Percentiles rank a stretch among this genome's conserved stretches.
Evolutionary conservation across 2,113 vertebrate genomes (phyloP).

Genomic region (Trachemys scripta): DNA sequence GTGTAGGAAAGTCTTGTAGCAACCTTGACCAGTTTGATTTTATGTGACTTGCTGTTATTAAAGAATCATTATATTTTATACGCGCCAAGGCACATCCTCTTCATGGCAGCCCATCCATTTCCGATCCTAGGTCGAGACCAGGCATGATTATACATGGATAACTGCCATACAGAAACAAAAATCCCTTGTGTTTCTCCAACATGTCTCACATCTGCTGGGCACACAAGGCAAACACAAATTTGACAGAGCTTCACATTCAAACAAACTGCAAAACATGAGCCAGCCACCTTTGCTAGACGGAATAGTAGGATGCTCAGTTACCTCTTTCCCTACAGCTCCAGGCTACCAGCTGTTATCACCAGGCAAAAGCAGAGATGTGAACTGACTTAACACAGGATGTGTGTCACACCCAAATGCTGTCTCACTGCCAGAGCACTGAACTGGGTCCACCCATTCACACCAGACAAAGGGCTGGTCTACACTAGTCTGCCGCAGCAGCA

Average conservation of each 20-base stretch:
- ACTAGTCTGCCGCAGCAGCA: too few relatives aligned
- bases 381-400: neutral
- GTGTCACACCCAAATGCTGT: slow-evolving; percentile 38
- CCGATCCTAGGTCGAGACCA: fast-evolving
- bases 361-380: neutral
- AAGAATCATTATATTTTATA: fast-evolving
- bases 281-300: neutral
- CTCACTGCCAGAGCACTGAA: slow-evolving; percentile 32
- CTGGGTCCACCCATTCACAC: neutral
- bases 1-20: neutral
- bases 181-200: fast-evolving
- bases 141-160: fast-evolving
- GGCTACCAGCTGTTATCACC: neutral
- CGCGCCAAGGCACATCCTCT: neutral
- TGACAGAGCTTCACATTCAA: neutral
- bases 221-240: neutral
- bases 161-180: fast-evolving
- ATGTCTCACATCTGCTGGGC: neutral
- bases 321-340: neutral
- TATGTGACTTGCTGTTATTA: neutral
- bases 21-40: neutral
- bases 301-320: fast-evolving
- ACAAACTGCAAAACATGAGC: neutral
- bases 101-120: fast-evolving
- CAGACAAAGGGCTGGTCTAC: neutral